Evolutionary conservation across 1,140 invertebrate species (phyloP).

Genomic region (Aphelenchoides fujianensis): DNA sequence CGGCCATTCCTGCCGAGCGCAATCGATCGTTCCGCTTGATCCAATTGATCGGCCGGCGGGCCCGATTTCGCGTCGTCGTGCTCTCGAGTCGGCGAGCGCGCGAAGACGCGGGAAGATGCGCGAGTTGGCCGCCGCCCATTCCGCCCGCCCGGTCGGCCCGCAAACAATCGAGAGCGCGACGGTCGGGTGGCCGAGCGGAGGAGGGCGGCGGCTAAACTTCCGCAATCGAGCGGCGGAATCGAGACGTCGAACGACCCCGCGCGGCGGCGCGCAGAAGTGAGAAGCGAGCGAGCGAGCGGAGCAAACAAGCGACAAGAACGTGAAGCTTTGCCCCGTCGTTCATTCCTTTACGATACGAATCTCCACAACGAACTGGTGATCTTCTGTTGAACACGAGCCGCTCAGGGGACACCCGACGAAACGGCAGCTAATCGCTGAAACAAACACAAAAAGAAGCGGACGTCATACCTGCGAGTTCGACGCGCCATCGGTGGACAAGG

Average conservation of each 20-base stretch:
- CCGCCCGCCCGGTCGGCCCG: too few relatives aligned
- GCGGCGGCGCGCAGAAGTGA: too few relatives aligned
- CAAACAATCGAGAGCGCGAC: too few relatives aligned
- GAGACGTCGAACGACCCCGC: not conserved
- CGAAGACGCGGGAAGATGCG: not conserved
- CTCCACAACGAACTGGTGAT: not conserved
- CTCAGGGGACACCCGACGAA: too few relatives aligned
- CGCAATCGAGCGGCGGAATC: not conserved
- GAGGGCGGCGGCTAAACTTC: not conserved
- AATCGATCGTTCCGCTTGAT: too few relatives aligned
- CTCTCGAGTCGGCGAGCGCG: not conserved
- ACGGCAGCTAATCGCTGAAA: too few relatives aligned
- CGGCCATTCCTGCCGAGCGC: too few relatives aligned
- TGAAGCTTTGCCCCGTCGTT: constrained; percentile 5
- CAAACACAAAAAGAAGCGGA: too few relatives aligned
- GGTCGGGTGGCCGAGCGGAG: not conserved
- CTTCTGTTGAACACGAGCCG: too few relatives aligned
- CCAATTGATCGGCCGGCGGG: not conserved
- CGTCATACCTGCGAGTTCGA: too few relatives aligned
- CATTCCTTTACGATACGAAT: too few relatives aligned
- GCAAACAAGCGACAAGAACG: constrained; percentile 1
- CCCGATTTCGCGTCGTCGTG: not conserved
- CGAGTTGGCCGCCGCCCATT: not conserved
- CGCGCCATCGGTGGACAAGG: not conserved
- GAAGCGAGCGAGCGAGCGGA: too few relatives aligned